phyloP scores from a whole-genome alignment of 2,797 vertebrate genomes.

The Intellagama lesueurii region DNA sequence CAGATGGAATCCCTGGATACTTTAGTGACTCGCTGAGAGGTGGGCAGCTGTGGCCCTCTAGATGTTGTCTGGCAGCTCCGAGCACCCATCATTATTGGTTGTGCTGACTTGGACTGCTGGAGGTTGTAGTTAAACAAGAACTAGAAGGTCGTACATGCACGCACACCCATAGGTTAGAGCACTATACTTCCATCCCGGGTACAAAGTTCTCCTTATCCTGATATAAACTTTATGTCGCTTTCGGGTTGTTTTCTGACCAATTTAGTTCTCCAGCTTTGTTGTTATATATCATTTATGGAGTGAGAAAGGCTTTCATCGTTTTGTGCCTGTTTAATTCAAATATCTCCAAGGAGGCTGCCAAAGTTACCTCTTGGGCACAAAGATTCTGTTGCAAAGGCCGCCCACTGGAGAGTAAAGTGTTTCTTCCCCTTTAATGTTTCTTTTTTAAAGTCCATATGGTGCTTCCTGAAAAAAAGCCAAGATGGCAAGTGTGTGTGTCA shows the following conservation, averaged over 20 bases:
- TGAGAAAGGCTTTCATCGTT: slow-evolving; percentile 45
- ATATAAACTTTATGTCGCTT: slow-evolving; percentile 27
- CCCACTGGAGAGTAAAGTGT: slow-evolving; percentile 19
- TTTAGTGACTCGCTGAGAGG: background rate
- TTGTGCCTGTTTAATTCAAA: slow-evolving; percentile 41
- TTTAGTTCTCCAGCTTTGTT: slow-evolving; percentile 21
- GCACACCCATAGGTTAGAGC: background rate
- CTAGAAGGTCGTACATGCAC: background rate
- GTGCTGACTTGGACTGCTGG: background rate
- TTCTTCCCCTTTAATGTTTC: slow-evolving; percentile 15
- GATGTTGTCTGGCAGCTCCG: background rate
- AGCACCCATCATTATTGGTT: background rate
- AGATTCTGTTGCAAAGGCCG: slow-evolving; percentile 45
- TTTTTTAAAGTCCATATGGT: background rate
- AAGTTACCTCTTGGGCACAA: slow-evolving; percentile 54
- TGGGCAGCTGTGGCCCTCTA: background rate
- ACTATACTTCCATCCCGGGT: background rate
- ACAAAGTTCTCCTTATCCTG: background rate
- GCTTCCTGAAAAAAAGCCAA: background rate
- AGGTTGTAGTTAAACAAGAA: background rate
- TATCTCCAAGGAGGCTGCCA: slow-evolving; percentile 42
- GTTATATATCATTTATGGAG: slow-evolving; percentile 48
- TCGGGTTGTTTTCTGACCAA: slow-evolving; percentile 36
- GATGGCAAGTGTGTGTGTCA: slow-evolving; percentile 34
- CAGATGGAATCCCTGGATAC: background rate